Evolutionary conservation across 2,888 invertebrate genomes (phyloP), one percentile per base, ranked within the genome.

Genomic region (Proisotoma minuta): DNA sequence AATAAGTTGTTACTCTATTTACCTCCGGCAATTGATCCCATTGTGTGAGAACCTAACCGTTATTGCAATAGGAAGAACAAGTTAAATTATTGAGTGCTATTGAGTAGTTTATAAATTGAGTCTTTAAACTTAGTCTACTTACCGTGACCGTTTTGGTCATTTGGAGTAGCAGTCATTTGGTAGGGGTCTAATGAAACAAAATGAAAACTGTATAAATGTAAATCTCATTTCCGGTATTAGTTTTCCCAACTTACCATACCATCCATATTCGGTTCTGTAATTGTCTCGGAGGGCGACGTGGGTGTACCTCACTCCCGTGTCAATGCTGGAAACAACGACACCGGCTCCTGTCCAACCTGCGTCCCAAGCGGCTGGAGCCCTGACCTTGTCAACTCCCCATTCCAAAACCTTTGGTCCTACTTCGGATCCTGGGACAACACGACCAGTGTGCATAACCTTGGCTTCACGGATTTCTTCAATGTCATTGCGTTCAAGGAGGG

Each of bases 41-140:
- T 65, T 3, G 48, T 52, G 60, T 68, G 67, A 22, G 67, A 59
- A 34, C n/a, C n/a, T n/a, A n/a, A n/a, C n/a, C n/a, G n/a, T n/a
- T n/a, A n/a, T n/a, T n/a, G n/a, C n/a, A n/a, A n/a, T n/a, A n/a
- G n/a, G n/a, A n/a, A n/a, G n/a, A n/a, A n/a, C n/a, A n/a, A n/a
- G n/a, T n/a, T n/a, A n/a, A n/a, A n/a, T n/a, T n/a, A n/a, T n/a
- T n/a, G n/a, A n/a, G n/a, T n/a, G n/a, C n/a, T n/a, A n/a, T n/a
- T n/a, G n/a, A n/a, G n/a, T n/a, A n/a, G 15, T 12, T 10, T 48
- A 18, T 48, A 8, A 5, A 48, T 5, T 48, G 8, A 48, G 15
- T n/a, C 8, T 48, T 48, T 18, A 12, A 12, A 18, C 48, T 12
- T 22, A 18, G 15, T n/a, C n/a, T n/a, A n/a, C n/a, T n/a, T n/a